These are phyloP conservation scores for Eleginops maclovinus DNA, from an alignment of 2,113 vertebrate species.

Conservation along the genomic window DNA sequence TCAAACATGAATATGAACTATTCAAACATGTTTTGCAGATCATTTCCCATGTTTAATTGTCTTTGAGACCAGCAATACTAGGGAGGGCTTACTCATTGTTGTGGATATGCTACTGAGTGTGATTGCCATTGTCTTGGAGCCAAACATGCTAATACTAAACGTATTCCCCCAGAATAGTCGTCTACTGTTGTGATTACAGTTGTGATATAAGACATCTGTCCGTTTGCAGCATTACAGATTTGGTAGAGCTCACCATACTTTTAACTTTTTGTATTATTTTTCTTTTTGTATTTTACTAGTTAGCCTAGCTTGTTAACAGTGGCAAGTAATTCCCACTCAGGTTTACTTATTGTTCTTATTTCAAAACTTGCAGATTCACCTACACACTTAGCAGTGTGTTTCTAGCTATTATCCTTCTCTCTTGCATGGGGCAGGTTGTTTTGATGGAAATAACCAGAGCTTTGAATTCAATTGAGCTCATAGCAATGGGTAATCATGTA, in stretches of 20 bases:
- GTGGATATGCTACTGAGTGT: no score
- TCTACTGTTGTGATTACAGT: not conserved
- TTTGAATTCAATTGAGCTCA: not conserved
- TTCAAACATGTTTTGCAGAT: no score
- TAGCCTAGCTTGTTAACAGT: not conserved
- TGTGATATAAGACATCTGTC: not conserved
- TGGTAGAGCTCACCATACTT: no score
- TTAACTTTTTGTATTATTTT: no score
- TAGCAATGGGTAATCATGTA: not conserved
- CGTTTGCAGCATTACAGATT: no score
- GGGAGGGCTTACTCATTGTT: no score
- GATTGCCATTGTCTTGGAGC: no score
- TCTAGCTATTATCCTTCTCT: not conserved
- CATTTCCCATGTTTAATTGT: no score
- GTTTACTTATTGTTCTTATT: not conserved
- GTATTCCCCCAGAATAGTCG: no score
- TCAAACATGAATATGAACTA: no score
- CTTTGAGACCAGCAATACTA: no score
- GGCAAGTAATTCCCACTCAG: not conserved
- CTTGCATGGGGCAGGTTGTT: not conserved
- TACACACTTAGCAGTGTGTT: not conserved
- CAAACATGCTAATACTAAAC: no score
- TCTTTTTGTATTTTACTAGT: not conserved
- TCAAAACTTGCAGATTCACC: not conserved
- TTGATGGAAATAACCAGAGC: not conserved